A percentile compares a stretch with the other conserved stretches of the same genome.
phyloP scores from a whole-genome alignment of 2,113 vertebrate genomes.

The Candoia aspera region DNA sequence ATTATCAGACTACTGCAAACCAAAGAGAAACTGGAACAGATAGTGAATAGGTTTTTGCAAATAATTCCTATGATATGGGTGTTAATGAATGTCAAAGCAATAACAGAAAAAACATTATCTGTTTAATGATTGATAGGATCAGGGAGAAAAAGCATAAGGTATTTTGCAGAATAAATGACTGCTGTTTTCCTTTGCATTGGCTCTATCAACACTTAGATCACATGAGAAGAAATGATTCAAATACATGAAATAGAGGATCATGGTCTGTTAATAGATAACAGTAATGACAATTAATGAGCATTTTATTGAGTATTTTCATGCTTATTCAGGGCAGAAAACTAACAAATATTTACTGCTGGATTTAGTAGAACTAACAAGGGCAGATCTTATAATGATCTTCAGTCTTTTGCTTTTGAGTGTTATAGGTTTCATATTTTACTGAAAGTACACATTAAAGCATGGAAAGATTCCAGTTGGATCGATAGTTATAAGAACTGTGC shows the following conservation, averaged over 20 bases:
- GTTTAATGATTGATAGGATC: slow-evolving; percentile 84
- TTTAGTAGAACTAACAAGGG: slow-evolving; percentile 16
- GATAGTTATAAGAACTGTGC: fast-evolving
- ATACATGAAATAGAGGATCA: slow-evolving; percentile 68
- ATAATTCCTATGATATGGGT: slow-evolving; percentile 81
- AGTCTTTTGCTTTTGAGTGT: background rate
- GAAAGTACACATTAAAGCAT: background rate
- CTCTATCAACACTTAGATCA: slow-evolving; percentile 76
- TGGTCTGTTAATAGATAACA: slow-evolving; percentile 66
- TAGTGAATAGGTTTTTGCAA: slow-evolving; percentile 75
- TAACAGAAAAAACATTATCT: slow-evolving; percentile 80
- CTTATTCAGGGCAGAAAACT: slow-evolving; percentile 31
- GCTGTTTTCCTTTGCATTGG: slow-evolving; percentile 78
- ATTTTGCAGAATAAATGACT: slow-evolving; percentile 80
- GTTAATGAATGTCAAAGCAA: slow-evolving; percentile 84
- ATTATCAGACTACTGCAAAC: slow-evolving; percentile 64
- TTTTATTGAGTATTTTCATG: slow-evolving; percentile 62
- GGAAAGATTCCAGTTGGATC: background rate
- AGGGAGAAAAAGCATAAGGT: slow-evolving; percentile 73
- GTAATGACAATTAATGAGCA: slow-evolving; percentile 66
- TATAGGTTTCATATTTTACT: slow-evolving; percentile 17
- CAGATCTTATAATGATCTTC: background rate
- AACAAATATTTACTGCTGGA: slow-evolving; percentile 34
- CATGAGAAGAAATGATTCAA: slow-evolving; percentile 70
- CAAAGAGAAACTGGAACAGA: slow-evolving; percentile 67